These are phyloP conservation scores for Hydropotes inermis DNA, from an alignment of 2,113 vertebrate genomes.

Conservation along the genomic window DNA sequence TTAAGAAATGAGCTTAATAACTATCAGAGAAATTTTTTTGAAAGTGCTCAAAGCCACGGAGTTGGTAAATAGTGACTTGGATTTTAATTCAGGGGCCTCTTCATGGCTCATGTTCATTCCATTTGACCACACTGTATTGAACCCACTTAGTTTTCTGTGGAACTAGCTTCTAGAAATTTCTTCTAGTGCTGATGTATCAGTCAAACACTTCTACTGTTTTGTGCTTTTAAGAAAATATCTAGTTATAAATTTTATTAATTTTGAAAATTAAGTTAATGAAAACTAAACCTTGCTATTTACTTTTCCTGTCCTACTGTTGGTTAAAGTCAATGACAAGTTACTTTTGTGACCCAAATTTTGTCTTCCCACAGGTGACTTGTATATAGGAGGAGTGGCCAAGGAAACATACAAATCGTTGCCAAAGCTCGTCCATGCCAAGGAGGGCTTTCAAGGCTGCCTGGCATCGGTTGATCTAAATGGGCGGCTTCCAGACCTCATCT, in stretches of 20 bases:
- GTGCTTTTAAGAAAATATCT: background rate
- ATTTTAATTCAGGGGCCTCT: background rate
- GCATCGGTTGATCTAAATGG: slow-evolving; percentile 96
- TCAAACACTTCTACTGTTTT: background rate
- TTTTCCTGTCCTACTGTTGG: background rate
- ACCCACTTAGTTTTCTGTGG: background rate
- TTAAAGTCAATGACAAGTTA: background rate
- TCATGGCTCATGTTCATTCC: background rate
- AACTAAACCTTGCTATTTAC: background rate
- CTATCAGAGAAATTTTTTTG: background rate
- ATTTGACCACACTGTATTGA: fast-evolving
- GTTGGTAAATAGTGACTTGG: background rate
- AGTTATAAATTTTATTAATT: background rate
- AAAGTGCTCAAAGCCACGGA: background rate
- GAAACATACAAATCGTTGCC: slow-evolving; percentile 95
- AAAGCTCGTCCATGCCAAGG: slow-evolving; percentile 95
- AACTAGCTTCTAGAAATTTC: background rate
- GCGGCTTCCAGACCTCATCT: slow-evolving; percentile 94
- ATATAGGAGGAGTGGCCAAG: slow-evolving; percentile 94
- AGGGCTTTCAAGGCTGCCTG: slow-evolving; percentile 97
- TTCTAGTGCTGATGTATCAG: background rate
- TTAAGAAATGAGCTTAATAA: background rate
- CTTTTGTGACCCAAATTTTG: slow-evolving; percentile 31
- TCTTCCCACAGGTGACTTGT: slow-evolving; percentile 89
- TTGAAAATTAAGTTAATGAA: background rate